These are phyloP conservation scores for Polymixis lichenea DNA, from an alignment of 2,888 invertebrate genomes.

Conservation along the genomic window DNA sequence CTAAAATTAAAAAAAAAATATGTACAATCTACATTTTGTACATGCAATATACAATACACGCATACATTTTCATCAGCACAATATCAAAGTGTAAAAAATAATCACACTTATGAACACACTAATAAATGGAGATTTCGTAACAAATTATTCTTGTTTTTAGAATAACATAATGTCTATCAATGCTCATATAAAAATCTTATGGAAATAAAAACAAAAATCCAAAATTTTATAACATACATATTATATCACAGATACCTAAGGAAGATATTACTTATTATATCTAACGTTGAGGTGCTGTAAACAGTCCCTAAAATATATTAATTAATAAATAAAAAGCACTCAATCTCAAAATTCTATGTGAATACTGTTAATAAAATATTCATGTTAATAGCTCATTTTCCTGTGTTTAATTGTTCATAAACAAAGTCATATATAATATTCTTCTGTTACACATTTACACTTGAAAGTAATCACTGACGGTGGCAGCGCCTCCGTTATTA, in stretches of 20 bases:
- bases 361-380: conserved; percentile 75
- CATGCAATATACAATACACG: conserved; percentile 73
- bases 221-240: conserved; percentile 79
- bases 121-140: conserved; percentile 78
- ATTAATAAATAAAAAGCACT: conserved; percentile 83
- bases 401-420: conserved; percentile 58
- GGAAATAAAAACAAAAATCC: conserved; percentile 78
- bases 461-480: conserved; percentile 88
- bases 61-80: conserved; percentile 67
- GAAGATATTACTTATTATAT: conserved; percentile 84
- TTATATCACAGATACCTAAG: conserved; percentile 90
- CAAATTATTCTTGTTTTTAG: conserved; percentile 67
- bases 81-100: conserved; percentile 67
- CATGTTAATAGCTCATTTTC: conserved; percentile 72
- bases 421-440: conserved; percentile 56
- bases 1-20: conserved; percentile 70
- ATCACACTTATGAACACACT: conserved; percentile 77
- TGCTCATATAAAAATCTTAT: conserved; percentile 70
- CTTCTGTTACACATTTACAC: conserved; percentile 75
- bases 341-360: conserved; percentile 78
- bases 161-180: conserved; percentile 66
- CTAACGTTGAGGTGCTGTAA: conserved; percentile 83
- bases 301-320: conserved; percentile 75
- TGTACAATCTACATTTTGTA: conserved; percentile 84
- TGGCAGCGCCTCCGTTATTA: conserved; percentile 82